Evolutionary conservation across 2,888 invertebrate genomes (phyloP), one percentile per base, ranked within the genome.

Genomic region (Chrysodeixis includens): DNA sequence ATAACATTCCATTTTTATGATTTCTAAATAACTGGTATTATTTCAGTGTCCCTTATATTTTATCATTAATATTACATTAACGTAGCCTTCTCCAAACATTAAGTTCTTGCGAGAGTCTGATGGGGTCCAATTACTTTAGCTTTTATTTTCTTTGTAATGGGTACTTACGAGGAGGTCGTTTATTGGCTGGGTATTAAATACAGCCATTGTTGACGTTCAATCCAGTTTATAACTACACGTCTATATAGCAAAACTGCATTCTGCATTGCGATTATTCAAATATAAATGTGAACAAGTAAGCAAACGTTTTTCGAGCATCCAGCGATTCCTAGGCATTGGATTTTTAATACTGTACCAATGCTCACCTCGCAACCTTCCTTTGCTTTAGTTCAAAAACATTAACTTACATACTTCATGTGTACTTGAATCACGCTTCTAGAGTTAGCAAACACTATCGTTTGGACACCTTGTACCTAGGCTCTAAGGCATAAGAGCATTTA

Each of bases 341-440:
- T 18, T 20, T 49, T 49, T 20, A 49, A 40, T n/a, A 5, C 20
- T 49, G 9, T 49, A 18, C 46, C n/a, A 49, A 20, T 10, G 46
- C 20, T 49, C 46, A 20, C 20, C 20, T 20, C 10, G 18, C 18
- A 20, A 8, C 46, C 18, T 49, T 20, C 20, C 52, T 40, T 30
- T 52, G 32, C 44, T 57, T 58, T 51, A 51, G 55, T 62, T 56
- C 30, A 16, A 30, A 62, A 53, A 64, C 71, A 70, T 75, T 75
- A 62, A 9, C 57, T 49, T 71, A 71, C 71, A 71, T 71, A 63
- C 20, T 76, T 66, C 51, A 76, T 26, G 59, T 56, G 58, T 49
- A 59, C 60, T 59, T 49, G 56, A 66, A 72, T 72, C 72, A 64
- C 30, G 51, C 51, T 56, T 30, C 55, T 60, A 76, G 54, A 64